Percentiles rank a stretch among this genome's conserved stretches.
Evolutionary conservation across 2,113 vertebrate genomes (phyloP).

Genomic region (Takifugu bimaculatus): DNA sequence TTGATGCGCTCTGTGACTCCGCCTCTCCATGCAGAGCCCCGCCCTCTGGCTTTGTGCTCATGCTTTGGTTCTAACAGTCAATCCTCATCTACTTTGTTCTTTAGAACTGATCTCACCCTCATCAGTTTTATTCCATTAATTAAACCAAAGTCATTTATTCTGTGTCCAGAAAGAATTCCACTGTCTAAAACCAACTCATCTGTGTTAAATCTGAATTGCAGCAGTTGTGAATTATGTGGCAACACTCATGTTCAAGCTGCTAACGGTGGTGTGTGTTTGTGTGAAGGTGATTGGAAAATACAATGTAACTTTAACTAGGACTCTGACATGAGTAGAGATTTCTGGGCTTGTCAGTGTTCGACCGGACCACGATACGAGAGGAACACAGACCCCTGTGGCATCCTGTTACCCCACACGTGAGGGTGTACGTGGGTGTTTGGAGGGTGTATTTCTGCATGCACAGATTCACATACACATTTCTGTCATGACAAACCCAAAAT

Average conservation of each 20-base stretch:
- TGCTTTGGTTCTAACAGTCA: not conserved
- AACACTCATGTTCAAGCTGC: too few relatives aligned
- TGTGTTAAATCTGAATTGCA: not conserved
- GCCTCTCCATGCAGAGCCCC: not conserved
- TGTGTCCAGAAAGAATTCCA: too few relatives aligned
- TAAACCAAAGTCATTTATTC: too few relatives aligned
- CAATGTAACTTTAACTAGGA: not conserved
- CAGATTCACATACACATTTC: too few relatives aligned
- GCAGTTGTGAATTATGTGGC: not conserved
- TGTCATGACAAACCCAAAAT: too few relatives aligned
- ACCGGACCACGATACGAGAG: conserved; percentile 7
- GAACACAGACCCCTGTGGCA: conserved; percentile 1
- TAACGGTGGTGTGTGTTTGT: too few relatives aligned
- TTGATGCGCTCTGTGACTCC: too few relatives aligned
- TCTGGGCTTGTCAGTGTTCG: conserved; percentile 28
- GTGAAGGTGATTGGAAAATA: too few relatives aligned
- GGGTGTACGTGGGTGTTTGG: too few relatives aligned
- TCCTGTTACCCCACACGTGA: too few relatives aligned
- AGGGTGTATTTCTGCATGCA: too few relatives aligned
- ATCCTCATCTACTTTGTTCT: not conserved
- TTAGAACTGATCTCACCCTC: not conserved
- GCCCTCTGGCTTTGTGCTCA: conserved; percentile 3
- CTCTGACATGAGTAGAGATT: not conserved
- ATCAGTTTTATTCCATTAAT: not conserved
- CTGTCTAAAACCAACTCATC: too few relatives aligned